Base-by-base conservation (phyloP, 2,797 vertebrate genomes). In the Gobio occitaniae region DNA sequence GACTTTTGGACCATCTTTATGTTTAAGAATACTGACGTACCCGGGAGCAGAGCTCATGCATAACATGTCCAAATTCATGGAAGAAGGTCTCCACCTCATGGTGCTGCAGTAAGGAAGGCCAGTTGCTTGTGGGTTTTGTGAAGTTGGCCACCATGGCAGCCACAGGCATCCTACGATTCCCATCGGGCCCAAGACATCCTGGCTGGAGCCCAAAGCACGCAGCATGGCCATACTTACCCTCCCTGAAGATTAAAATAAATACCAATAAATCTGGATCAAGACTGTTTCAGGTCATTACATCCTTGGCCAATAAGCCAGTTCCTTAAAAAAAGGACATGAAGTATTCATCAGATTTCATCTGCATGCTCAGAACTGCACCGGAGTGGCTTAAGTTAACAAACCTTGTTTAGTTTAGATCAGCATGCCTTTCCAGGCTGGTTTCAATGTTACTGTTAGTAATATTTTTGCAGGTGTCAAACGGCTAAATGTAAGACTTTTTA, bases 11-110 rank as follows among this genome's bases (percentile, higher is more conserved):
- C 5, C 10, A 3, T 32, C 47, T 25, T 12, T 69, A 74, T 44
- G 32, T 21, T 7, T 50, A 16, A n/a, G n/a, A 56, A 41, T n/a
- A 10, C 3, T 85, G 86, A 88, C 92, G 80, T 84, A 99, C 97
- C 96, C 97, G 96, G 21, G 97, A 97, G 90, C 97, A 99, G 86
- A 99, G 94, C 90, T 99, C 97, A 48, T 99, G 98, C 98, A 99
- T 98, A 68, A 99, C 96, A 0, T 99, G 97, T 70, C 97, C 98
- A 88, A 99, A 99, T 92, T 99, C 98, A 19, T 99, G 98, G 89
- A 99, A 99, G 85, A 96, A 99, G 2, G 97, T 99, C 94, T 98
- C 96, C 84, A 99, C 96, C 84, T 99, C 98, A 29, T 97, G 96
- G 21, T 99, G 98, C 71, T 96, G 95, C 84, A 99, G 95, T 17